phyloP scores from a whole-genome alignment of 1,140 invertebrate genomes.

The Cotesia typhae region DNA sequence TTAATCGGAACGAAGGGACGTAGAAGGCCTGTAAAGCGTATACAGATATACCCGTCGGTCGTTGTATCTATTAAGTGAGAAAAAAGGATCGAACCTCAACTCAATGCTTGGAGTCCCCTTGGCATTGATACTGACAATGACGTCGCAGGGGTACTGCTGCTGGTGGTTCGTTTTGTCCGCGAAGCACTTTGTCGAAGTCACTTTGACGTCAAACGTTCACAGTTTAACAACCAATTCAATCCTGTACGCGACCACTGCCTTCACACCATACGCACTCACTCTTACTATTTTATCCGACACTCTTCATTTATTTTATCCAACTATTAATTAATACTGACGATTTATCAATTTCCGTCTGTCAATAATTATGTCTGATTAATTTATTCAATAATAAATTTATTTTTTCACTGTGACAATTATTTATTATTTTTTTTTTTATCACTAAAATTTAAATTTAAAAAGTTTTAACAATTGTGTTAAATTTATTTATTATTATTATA shows the following conservation, averaged over 20 bases:
- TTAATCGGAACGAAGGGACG: conserved; percentile 26
- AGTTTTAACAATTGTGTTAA: too few species aligned
- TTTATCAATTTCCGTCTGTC: too few species aligned
- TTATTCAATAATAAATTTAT: too few species aligned
- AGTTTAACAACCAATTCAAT: conserved; percentile 22
- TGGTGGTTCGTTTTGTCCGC: conserved; percentile 47
- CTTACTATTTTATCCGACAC: not conserved
- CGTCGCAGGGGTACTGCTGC: conserved; percentile 51
- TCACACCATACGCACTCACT: conserved; percentile 16
- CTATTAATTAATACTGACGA: too few species aligned
- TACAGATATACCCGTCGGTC: not conserved
- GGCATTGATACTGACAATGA: conserved; percentile 58
- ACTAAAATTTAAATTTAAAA: too few species aligned
- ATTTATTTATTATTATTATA: too few species aligned
- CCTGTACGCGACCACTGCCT: not conserved
- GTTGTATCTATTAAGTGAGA: not conserved
- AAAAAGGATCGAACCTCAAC: conserved; percentile 48
- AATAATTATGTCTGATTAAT: too few species aligned
- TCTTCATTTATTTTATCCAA: not conserved
- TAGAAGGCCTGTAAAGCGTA: not conserved
- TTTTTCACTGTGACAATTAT: too few species aligned
- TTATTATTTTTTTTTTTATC: too few species aligned
- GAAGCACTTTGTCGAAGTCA: conserved; percentile 55
- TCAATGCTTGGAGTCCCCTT: conserved; percentile 52
- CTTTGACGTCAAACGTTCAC: conserved; percentile 48